A percentile compares a stretch with the other conserved stretches of the same genome.
phyloP scores from a whole-genome alignment of 1,140 invertebrate species.

The Zophobas morio region DNA sequence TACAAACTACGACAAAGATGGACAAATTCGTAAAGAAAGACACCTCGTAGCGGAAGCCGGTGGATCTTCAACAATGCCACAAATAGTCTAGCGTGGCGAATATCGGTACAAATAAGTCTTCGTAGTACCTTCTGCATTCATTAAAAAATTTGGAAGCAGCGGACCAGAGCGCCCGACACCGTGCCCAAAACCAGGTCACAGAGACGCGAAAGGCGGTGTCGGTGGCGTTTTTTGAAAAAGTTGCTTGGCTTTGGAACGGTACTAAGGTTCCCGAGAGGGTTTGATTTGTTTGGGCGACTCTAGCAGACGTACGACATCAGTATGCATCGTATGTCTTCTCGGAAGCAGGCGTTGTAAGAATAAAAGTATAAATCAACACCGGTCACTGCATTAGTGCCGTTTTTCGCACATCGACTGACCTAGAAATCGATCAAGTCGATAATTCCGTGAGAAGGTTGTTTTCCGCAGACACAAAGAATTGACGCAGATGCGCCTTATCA shows the following conservation, averaged over 20 bases:
- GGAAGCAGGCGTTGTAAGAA: slow-evolving; percentile 27
- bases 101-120: slow-evolving; percentile 37
- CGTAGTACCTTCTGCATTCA: slow-evolving; percentile 31
- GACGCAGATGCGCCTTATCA: not conserved
- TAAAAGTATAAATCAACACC: slow-evolving; percentile 19
- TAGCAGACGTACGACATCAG: slow-evolving; percentile 32
- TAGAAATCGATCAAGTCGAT: slow-evolving; percentile 26
- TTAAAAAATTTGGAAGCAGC: slow-evolving; percentile 30
- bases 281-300: slow-evolving; percentile 18
- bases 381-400: slow-evolving; percentile 11
- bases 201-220: not conserved
- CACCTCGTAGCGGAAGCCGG: slow-evolving; percentile 56
- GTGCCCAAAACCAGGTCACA: too few relatives aligned
- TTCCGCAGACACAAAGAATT: slow-evolving; percentile 15
- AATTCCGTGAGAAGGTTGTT: slow-evolving; percentile 6
- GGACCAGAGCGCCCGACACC: not conserved
- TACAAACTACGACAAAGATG: slow-evolving; percentile 54
- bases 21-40: slow-evolving; percentile 51
- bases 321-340: slow-evolving; percentile 6
- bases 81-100: slow-evolving; percentile 31
- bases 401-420: slow-evolving; percentile 26
- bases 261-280: too few relatives aligned
- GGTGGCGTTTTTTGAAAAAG: not conserved
- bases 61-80: slow-evolving; percentile 39
- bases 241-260: not conserved